Conservation (phyloP, 2,113 vertebrate species). For the Eclectus roratus region DNA sequence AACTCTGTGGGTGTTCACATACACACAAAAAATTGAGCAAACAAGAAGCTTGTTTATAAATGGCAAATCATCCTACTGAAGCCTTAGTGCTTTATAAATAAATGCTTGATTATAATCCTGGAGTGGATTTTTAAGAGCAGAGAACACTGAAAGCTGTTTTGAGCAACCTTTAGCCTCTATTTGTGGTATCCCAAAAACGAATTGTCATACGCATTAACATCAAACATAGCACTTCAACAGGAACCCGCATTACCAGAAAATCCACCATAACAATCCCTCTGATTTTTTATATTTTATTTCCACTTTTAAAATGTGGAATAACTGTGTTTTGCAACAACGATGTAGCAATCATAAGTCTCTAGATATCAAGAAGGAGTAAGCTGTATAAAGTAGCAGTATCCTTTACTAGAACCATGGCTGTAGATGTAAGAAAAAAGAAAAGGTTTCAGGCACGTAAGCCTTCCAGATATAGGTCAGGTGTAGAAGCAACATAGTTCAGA, state of each 20-base stretch:
- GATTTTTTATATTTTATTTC: neutral
- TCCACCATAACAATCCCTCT: neutral
- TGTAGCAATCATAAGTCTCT: neutral
- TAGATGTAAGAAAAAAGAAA: neutral
- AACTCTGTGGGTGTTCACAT: neutral
- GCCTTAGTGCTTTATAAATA: conserved; percentile 15
- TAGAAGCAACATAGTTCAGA: neutral
- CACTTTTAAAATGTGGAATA: neutral
- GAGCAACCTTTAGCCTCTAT: neutral
- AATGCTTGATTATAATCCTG: neutral
- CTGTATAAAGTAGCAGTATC: neutral
- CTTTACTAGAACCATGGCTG: neutral
- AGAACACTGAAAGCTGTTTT: neutral
- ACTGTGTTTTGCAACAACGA: neutral
- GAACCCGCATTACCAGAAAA: neutral
- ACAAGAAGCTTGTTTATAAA: neutral
- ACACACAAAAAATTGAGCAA: neutral
- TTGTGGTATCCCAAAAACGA: neutral
- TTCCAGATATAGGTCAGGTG: neutral
- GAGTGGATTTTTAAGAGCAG: neutral
- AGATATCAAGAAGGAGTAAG: neutral
- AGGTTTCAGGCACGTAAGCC: neutral
- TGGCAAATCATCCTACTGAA: neutral
- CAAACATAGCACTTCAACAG: neutral
- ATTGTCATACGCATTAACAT: neutral